Evolutionary conservation across 2,797 vertebrate genomes (phyloP), one percentile per base, ranked within the genome.

Genomic region (Anniella stebbinsi): DNA sequence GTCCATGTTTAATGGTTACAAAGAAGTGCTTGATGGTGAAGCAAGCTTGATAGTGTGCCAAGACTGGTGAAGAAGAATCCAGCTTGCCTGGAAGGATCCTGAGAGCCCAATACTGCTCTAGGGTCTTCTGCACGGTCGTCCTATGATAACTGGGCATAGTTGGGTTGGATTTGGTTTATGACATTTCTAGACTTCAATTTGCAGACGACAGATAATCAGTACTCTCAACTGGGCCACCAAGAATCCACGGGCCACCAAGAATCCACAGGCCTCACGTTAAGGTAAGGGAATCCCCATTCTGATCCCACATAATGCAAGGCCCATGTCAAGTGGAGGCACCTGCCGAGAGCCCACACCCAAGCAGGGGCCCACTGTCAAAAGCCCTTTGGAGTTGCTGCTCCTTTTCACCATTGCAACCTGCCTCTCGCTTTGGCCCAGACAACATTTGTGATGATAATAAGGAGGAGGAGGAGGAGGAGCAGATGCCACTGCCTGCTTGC

Each of bases 11-110:
- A 30, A 72, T 15, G 33, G 38, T 5, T 86, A 73, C 75, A 69
- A 85, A 63, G 45, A 84, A 13, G 69, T n/a, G 90, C 51, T 88
- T 89, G 41, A 86, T 85, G n/a, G 48, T 57, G 88, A 93, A 94
- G 89, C 83, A 41, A 90, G 88, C 45, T 66, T 45, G 13, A 80
- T 57, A 38, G 33, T 15, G n/a, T n/a, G 28, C 38, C 70, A 77
- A 13, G 57, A 30, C 38, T 75, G 41, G 38, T 75, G 45, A 83
- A 88, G 41, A 84, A 69, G 69, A 82, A 48, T 81, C 21, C 57
- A 36, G 11, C 38, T 82, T 63, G 1, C 38, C 11, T 54, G 30
- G n/a, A 82, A 1, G 30, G 72, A n/a, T 15, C 76, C 6, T 73
- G 7, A n/a, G 63, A 36, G 13, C 30, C 45, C 54, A 17, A 48